Base-by-base conservation (phyloP, 1,140 invertebrate species). In the Eumaeus atala region DNA sequence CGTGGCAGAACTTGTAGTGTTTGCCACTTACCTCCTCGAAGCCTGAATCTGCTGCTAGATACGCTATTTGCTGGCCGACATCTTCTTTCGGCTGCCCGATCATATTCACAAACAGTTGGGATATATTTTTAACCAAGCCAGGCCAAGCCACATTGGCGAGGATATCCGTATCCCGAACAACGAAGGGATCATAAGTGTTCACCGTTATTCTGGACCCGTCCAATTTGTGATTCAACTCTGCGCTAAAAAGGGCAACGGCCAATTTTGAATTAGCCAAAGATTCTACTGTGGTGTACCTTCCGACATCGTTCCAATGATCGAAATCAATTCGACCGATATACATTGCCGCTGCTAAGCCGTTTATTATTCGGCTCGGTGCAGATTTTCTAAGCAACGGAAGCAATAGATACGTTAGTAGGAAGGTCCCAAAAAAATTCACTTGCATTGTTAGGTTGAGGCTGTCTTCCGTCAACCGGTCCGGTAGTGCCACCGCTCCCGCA, bases 381-480 rank as follows among this genome's bases (percentile, higher is more conserved):
- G 92, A 83, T 16, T 66, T 66, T 54, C 73, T 86, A 21, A 94
- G 84, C 66, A 90, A 83, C 51, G 90, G 90, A 44, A 95, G 70
- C 1, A 96, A 75, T 35, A 95, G 74, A 60, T 88, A 85, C 0
- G 93, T 95, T 1, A 95, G 79, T 1, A 95, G 78, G 77, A 95
- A 95, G 54, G 93, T 92, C 1, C 92, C 92, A 35, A 93, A 84
- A 71, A 92, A 90, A 70, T 93, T 93, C 0, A 90, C 88, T 64
- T 90, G 91, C 60, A 93, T 88, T 35, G 92, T 91, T 6, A 86
- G 80, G 68, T 95, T 94, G 54, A 92, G 89, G 1, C 92, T 92
- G 65, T 95, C 92, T 61, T 86, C 85, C 7, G 89, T 89, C 3
- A 81, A 34, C 11, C 44, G 58, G 51, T 86, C 77, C 3, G 77